Percentiles rank a stretch among this genome's conserved stretches.
Conservation (phyloP, 1,140 invertebrate species). For the Lucilia cuprina region DNA sequence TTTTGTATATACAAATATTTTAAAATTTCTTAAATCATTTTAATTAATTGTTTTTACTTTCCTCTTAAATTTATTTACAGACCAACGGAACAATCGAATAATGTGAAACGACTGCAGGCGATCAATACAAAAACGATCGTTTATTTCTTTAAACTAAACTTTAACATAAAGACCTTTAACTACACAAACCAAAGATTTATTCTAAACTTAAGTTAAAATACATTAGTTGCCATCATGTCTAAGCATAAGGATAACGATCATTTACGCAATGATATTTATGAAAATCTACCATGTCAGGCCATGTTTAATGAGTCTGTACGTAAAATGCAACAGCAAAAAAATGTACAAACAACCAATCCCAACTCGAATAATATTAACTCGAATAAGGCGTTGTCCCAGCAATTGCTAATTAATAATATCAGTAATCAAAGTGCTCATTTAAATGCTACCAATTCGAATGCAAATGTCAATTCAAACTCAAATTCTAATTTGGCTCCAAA, state of each 20-base stretch:
- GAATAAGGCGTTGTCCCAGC: constrained; percentile 43
- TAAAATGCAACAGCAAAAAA: constrained; percentile 55
- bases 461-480: constrained; percentile 11
- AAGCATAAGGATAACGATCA: constrained; percentile 61
- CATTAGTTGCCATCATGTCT: constrained; percentile 47
- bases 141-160: not conserved
- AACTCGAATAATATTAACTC: constrained; percentile 28
- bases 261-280: constrained; percentile 61
- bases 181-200: constrained; percentile 23
- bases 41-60: not conserved
- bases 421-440: constrained; percentile 49
- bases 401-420: constrained; percentile 43
- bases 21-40: no score
- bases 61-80: not conserved
- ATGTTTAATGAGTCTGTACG: constrained; percentile 62
- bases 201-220: not conserved
- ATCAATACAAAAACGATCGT: not conserved
- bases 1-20: no score
- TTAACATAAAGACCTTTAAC: not conserved
- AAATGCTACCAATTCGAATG: not conserved
- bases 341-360: constrained; percentile 34
- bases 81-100: not conserved
- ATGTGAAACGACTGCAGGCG: not conserved
- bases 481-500: constrained; percentile 47
- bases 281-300: constrained; percentile 61